Base-by-base conservation (phyloP, 2,888 invertebrate genomes). In the Camponotus fellah region DNA sequence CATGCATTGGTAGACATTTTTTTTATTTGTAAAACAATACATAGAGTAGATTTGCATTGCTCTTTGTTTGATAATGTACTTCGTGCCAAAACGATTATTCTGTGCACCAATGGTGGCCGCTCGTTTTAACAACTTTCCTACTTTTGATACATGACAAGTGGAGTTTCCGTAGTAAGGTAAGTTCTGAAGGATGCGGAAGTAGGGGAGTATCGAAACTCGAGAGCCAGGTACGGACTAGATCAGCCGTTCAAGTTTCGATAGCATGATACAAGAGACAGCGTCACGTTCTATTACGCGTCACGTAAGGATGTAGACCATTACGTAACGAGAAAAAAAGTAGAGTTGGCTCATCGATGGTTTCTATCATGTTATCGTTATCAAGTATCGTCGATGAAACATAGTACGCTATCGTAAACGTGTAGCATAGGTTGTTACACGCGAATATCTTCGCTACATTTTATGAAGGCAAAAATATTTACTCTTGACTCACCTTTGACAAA, bases 401-500 rank as follows among this genome's bases (percentile, higher is more conserved):
- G 14, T 12, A 32, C 43, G 37, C 32, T 56, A 26, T 26, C 65
- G 3, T 46, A 46, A 43, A 43, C 12, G 43, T 3, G 43, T 4
- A 12, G 2, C 10, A 5, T 1, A 14, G 17, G 21, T 65, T 37
- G 76, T 2, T n/a, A 8, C 9, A 4, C 8, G 6, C 6, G 2
- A 40, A 58, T 40, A 1, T n/a, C 53, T 32, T 76, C 6, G n/a
- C 32, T 43, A 14, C 14, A 8, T 77, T 68, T 40, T 3, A n/a
- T 14, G 32, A 49, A 34, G 26, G 9, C n/a, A 40, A 40, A 81
- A 62, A 34, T 40, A 32, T 5, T 37, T 40, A 8, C 26, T 40
- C 21, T 46, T 10, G 32, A 53, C 95, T 97, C 95, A 99, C 99
- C 97, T 99, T 98, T 93, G 97, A 97, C 94, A 99, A 96, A 96